Percentiles rank a stretch among this genome's conserved stretches.
Evolutionary conservation across 2,113 vertebrate species (phyloP).

Genomic region (Anthoscopus minutus): DNA sequence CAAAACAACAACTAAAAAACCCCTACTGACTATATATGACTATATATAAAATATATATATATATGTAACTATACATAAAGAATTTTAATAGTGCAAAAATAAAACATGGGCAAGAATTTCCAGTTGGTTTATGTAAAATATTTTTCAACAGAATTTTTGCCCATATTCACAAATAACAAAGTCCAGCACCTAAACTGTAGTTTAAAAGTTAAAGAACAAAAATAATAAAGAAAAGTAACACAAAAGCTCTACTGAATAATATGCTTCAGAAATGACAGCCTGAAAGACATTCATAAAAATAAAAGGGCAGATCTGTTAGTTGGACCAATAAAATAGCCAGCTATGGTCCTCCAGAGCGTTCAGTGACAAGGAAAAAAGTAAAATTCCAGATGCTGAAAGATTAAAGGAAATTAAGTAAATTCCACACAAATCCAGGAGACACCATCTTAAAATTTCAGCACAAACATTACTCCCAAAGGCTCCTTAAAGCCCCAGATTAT

Average conservation of each 20-base stretch:
- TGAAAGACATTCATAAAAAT: neutral
- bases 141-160: neutral
- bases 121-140: neutral
- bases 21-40: no score
- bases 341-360: neutral
- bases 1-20: neutral
- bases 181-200: neutral
- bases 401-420: neutral
- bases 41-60: no score
- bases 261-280: neutral
- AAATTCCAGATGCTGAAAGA: neutral
- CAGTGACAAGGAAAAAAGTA: neutral
- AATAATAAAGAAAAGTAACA: rapidly evolving
- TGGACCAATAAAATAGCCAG: neutral
- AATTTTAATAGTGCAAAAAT: neutral
- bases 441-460: neutral
- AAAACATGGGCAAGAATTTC: neutral
- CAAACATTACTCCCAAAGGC: neutral
- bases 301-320: neutral
- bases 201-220: neutral
- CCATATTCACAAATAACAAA: neutral
- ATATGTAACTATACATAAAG: neutral
- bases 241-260: neutral
- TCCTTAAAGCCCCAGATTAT: neutral
- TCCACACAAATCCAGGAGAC: neutral